Evolutionary conservation across 2,113 vertebrate genomes (phyloP), one percentile per base, ranked within the genome.

Genomic region (Diphyllodes magnificus): DNA sequence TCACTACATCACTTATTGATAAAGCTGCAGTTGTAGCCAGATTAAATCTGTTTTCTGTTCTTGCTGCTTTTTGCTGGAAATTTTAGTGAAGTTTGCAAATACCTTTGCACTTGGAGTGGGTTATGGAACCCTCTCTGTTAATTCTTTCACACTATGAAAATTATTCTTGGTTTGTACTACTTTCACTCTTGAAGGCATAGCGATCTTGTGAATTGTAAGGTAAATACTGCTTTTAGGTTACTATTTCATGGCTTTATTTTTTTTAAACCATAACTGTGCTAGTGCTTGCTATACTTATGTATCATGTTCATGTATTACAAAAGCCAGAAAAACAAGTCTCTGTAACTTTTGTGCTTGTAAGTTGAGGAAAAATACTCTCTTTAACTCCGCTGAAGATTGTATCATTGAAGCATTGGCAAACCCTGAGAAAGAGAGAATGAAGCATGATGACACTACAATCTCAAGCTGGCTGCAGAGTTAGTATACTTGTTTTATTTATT

Each of bases 341-440:
- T 76, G 7, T 83, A 64, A 70, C 24, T 82, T 69, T 12, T 54
- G 3, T 37, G 64, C 50, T 69, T 77, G 45, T 49, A 53, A 91
- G 49, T 42, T 60, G 79, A 82, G 11, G 18, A 49, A 51, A 89
- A 88, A 9, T 51, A 35, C 63, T 94, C 69, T 97, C 82, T 98
- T 99, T 98, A 98, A 99, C 97, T 33, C 13, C 77, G 57, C 90
- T 75, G 47, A 97, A 99, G 99, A 99, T 98, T 99, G 99, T 97
- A 99, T 99, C 90, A 99, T 99, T 91, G 99, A 99, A 97, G 99
- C 99, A 90, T 96, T 99, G 97, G 99, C 99, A 92, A 99, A 99
- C 97, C 99, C 99, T 0, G 99, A 99, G 96, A 99, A 99, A 91
- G 99, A 99, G 97, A 99, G 99, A 97, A 99, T 99, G 99, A 99